A percentile compares a stretch with the other conserved stretches of the same genome.
phyloP scores from a whole-genome alignment of 2,113 vertebrate species.

The Carollia perspicillata region DNA sequence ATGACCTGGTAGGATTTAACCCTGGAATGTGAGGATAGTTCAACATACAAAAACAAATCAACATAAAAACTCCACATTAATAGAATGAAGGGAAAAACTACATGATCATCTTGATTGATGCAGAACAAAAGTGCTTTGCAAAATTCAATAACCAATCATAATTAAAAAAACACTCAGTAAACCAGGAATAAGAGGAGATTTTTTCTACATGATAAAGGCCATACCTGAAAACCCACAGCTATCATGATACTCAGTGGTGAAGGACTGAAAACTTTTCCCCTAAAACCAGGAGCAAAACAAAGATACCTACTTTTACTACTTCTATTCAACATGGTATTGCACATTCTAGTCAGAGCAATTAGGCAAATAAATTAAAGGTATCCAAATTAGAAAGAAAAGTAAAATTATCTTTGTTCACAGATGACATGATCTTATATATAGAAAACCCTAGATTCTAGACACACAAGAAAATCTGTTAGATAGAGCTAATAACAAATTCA shows the following conservation, averaged over 20 bases:
- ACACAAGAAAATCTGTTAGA: not conserved
- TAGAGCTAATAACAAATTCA: not conserved
- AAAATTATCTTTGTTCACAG: not conserved
- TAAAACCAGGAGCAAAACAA: not conserved
- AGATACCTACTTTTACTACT: not conserved
- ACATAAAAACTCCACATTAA: not conserved
- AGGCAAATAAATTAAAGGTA: not conserved
- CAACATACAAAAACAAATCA: not conserved
- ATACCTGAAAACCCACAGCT: no score
- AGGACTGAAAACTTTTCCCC: no score
- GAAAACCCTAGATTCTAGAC: not conserved
- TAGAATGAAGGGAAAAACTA: not conserved
- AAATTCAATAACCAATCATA: not conserved
- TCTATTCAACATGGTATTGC: not conserved
- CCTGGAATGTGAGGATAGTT: not conserved
- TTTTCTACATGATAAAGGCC: no score
- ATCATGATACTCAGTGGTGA: no score
- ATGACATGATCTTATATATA: not conserved
- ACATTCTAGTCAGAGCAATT: not conserved
- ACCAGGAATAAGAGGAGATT: not conserved
- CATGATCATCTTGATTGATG: not conserved
- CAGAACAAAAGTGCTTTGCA: not conserved
- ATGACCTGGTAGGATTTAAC: not conserved
- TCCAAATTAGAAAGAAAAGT: not conserved
- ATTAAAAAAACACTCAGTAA: not conserved